Conservation (phyloP, 2,113 vertebrate species). For the Dissostichus mawsoni region DNA sequence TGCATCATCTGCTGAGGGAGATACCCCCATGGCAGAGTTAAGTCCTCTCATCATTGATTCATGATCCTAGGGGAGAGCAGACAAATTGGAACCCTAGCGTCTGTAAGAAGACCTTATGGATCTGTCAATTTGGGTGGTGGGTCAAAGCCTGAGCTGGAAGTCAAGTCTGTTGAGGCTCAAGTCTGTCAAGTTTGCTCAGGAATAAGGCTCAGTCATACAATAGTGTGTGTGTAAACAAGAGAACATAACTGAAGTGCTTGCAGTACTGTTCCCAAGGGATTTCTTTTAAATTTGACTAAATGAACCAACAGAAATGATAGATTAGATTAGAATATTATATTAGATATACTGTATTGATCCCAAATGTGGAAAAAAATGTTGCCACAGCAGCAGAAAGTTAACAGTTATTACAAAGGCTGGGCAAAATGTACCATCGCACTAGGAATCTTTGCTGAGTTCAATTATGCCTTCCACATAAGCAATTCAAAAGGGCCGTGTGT, state of each 20-base stretch:
- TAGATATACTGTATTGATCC: no score
- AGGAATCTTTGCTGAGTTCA: no score
- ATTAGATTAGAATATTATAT: no score
- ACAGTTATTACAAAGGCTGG: no score
- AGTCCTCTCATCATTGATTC: constrained; percentile 68
- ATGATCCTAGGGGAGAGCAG: constrained; percentile 49
- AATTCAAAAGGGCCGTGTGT: no score
- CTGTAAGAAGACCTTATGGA: constrained; percentile 53
- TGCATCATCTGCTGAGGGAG: constrained; percentile 55
- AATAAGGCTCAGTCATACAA: not conserved
- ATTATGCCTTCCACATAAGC: no score
- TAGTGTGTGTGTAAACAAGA: constrained; percentile 1
- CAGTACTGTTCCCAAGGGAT: not conserved
- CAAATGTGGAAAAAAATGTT: no score
- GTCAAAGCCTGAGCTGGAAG: constrained; percentile 13
- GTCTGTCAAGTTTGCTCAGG: constrained; percentile 7
- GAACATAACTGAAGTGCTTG: not conserved
- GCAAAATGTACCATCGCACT: no score
- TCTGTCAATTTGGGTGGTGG: constrained; percentile 5
- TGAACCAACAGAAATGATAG: not conserved
- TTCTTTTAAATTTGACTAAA: not conserved
- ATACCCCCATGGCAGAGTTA: constrained; percentile 40
- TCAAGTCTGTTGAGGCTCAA: constrained; percentile 11
- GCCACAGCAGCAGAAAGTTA: no score
- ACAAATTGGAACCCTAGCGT: constrained; percentile 52